These are phyloP conservation scores for Burhinus oedicnemus DNA, from an alignment of 2,113 vertebrate species.

Conservation along the genomic window DNA sequence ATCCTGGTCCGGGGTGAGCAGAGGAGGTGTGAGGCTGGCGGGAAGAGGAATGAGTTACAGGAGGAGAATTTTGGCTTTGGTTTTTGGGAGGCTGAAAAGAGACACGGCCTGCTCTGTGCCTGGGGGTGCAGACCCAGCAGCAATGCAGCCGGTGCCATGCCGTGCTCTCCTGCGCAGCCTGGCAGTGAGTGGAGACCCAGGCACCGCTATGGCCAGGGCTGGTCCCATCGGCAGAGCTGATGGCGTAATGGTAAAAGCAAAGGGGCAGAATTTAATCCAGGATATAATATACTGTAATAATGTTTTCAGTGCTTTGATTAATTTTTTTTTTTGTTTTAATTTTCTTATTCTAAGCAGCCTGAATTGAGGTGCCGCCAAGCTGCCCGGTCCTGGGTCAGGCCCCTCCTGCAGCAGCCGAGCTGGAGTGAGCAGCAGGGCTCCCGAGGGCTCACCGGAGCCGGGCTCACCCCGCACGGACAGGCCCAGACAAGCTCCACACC, in stretches of 20 bases:
- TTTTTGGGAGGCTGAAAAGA: not conserved
- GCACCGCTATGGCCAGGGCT: not conserved
- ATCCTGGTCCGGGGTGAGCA: not conserved
- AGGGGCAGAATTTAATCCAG: not conserved
- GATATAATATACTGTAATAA: not conserved
- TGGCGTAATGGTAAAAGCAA: not conserved
- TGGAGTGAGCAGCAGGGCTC: not conserved
- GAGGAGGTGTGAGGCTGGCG: not conserved
- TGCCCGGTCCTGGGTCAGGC: not conserved
- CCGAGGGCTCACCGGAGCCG: rapidly evolving
- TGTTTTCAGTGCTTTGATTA: not conserved
- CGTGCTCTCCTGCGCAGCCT: not conserved
- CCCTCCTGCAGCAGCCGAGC: not conserved
- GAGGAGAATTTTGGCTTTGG: not conserved
- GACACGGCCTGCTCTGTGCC: not conserved
- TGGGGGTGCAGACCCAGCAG: not conserved
- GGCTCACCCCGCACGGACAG: not conserved
- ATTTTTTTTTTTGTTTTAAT: rapidly evolving
- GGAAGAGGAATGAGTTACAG: not conserved
- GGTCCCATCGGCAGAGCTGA: not conserved
- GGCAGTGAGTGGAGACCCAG: rapidly evolving
- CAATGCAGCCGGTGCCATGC: rapidly evolving
- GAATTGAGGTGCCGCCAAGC: not conserved
- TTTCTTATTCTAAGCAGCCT: not conserved
- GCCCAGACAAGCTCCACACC: not conserved